Evolutionary conservation across 2,113 vertebrate species (phyloP).

Genomic region (Rhinogobius similis): DNA sequence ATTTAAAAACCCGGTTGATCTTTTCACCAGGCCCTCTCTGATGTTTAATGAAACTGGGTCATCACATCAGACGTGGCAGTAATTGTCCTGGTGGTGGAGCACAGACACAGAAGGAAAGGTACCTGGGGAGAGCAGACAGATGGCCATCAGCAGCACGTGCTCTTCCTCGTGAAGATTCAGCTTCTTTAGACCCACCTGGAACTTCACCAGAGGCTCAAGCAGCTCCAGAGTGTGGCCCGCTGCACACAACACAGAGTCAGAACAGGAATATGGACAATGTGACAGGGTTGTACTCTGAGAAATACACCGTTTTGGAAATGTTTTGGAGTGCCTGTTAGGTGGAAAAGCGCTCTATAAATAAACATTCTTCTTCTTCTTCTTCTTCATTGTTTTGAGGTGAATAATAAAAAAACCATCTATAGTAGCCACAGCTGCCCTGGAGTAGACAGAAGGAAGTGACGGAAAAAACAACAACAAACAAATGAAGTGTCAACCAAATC

Average conservation of each 20-base stretch:
- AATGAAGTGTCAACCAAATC: too few relatives aligned
- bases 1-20: background rate
- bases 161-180: slow-evolving; percentile 91
- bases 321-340: background rate
- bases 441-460: too few relatives aligned
- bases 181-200: slow-evolving; percentile 93
- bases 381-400: background rate
- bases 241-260: slow-evolving; percentile 42
- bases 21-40: background rate
- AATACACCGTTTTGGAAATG: background rate
- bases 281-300: background rate
- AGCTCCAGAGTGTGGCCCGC: slow-evolving; percentile 92
- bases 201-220: slow-evolving; percentile 92
- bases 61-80: background rate
- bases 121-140: slow-evolving; percentile 96
- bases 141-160: slow-evolving; percentile 94
- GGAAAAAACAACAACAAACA: too few relatives aligned
- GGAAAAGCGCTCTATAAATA: too few relatives aligned
- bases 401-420: background rate
- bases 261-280: background rate
- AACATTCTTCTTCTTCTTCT: too few relatives aligned
- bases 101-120: slow-evolving; percentile 23
- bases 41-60: slow-evolving; percentile 23
- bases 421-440: too few relatives aligned
- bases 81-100: background rate